A percentile compares a stretch with the other conserved stretches of the same genome.
phyloP scores from a whole-genome alignment of 2,888 invertebrate genomes.

The Ennomos quercinarius region DNA sequence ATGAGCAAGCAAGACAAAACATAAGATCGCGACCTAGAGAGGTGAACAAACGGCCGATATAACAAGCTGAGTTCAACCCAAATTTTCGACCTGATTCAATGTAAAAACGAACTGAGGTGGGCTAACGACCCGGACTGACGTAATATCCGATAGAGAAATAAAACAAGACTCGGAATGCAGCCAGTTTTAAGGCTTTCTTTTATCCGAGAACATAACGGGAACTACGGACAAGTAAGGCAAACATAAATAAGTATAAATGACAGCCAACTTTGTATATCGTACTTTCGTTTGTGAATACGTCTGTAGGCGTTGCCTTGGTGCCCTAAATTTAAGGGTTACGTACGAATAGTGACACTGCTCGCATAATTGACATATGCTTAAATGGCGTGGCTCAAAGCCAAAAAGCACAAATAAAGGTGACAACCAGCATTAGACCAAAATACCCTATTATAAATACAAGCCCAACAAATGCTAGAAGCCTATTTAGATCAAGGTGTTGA shows the following conservation, averaged over 20 bases:
- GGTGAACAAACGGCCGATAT: conserved; percentile 78
- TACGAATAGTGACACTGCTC: conserved; percentile 22
- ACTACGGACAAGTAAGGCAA: background rate
- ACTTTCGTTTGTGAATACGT: conserved; percentile 12
- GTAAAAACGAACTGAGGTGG: conserved; percentile 64
- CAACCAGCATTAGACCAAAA: conserved; percentile 47
- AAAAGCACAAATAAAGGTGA: conserved; percentile 57
- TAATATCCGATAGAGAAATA: conserved; percentile 70
- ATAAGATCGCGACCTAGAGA: conserved; percentile 71
- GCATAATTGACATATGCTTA: conserved; percentile 57
- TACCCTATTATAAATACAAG: conserved; percentile 37
- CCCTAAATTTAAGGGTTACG: conserved; percentile 35
- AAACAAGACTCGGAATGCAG: conserved; percentile 68
- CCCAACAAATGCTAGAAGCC: conserved; percentile 43
- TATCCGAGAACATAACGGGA: conserved; percentile 51
- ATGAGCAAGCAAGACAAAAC: conserved; percentile 32
- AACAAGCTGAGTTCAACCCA: conserved; percentile 68
- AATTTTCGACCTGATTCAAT: conserved; percentile 79
- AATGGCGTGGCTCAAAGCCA: conserved; percentile 59
- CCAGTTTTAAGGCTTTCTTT: conserved; percentile 57
- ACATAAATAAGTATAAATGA: background rate
- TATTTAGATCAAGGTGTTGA: conserved; percentile 53
- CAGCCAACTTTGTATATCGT: background rate
- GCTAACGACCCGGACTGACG: conserved; percentile 71
- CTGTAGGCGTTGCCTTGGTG: conserved; percentile 20